Evolutionary conservation across 2,113 vertebrate genomes (phyloP).

Genomic region (Alethe diademata): DNA sequence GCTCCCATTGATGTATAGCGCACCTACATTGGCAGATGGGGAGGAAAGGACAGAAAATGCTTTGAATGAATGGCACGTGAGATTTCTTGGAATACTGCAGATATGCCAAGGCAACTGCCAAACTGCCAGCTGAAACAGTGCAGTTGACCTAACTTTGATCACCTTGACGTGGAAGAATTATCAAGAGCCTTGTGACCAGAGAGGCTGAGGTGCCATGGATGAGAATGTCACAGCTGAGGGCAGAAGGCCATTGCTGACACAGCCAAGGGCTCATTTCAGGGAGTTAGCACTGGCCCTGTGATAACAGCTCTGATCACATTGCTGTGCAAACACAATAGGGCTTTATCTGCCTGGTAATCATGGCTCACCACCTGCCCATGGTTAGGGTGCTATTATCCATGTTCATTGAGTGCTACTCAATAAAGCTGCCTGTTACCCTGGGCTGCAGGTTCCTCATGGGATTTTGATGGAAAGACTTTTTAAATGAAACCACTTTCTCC

Average conservation of each 20-base stretch:
- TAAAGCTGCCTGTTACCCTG: neutral
- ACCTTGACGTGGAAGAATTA: neutral
- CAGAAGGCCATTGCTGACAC: neutral
- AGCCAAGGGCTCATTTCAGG: neutral
- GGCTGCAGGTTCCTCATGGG: neutral
- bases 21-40: constrained; percentile 53
- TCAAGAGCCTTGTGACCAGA: neutral
- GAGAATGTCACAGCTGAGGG: neutral
- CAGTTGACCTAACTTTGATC: neutral
- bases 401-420: neutral
- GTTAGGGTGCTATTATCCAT: neutral
- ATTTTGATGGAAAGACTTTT: neutral
- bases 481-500: neutral
- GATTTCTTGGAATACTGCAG: neutral
- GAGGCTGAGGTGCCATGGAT: neutral
- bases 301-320: neutral
- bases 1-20: constrained; percentile 77
- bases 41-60: neutral
- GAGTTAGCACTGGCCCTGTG: neutral
- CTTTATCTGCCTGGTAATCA: neutral
- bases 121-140: neutral
- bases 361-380: neutral
- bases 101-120: neutral
- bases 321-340: neutral
- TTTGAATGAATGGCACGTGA: neutral